Base-by-base conservation (phyloP, 1,140 invertebrate species). In the Pissodes strobi region DNA sequence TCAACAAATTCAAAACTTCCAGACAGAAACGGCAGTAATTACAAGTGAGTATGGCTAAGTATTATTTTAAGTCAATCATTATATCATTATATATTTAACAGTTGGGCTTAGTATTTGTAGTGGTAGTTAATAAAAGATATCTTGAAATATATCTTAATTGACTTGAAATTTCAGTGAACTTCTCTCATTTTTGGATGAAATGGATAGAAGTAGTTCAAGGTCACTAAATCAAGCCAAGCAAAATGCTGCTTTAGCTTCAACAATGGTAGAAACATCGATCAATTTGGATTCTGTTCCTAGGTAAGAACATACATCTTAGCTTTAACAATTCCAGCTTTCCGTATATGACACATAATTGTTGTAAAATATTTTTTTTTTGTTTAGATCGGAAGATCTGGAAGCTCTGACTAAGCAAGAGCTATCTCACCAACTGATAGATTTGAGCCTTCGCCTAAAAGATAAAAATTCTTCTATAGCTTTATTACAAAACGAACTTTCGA, bases 141-240 rank as follows among this genome's bases (percentile, higher is more conserved):
- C 3, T 46, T 34, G 9, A 1, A 41, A 15, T 39, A 2, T 39
- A 45, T 12, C 37, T n/a, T 25, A 27, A 27, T 23, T 49, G 23
- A 34, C 27, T 5, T 60, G 0, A 8, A 37, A 45, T 25, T 76
- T 49, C 57, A 76, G 75, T n/a, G 67, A 72, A 59, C 66, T 76
- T 13, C 51, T 75, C 6, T 70, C 74, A 23, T 76, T 70, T 66
- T 61, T 77, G 10, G 74, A 77, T 45, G 74, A 77, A 68, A 70
- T 75, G 23, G 75, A 77, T 59, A 58, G 62, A 49, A 77, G 69
- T 22, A 72, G 73, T 66, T 49, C 55, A 4, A 70, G 74, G 63
- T 71, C 72, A n/a, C 27, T 76, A 46, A 48, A 56, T 1, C 30
- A 45, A 38, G 71, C 71, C 2, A 75, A 74, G 65, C 58, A 70